Base-by-base conservation (phyloP, 2,113 vertebrate genomes). In the Equus przewalskii region DNA sequence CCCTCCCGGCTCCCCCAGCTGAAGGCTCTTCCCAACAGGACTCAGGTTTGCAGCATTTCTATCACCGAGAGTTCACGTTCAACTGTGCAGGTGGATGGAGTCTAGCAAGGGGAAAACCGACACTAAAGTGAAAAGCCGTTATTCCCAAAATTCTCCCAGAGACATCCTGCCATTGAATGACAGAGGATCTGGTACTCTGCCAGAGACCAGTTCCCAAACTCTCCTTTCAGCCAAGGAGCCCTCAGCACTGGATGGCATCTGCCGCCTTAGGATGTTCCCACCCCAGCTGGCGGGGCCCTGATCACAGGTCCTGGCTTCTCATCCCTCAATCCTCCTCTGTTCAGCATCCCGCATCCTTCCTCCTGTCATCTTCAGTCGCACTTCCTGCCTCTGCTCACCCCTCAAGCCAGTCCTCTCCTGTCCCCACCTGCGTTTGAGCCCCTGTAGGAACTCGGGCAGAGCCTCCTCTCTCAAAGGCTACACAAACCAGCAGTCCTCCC, bases 131-230 rank as follows among this genome's bases (percentile, higher is more conserved):
- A 69, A 81, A 64, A 89, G 78, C 64, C 72, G n/a, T 46, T n/a
- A 67, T 70, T 76, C 76, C 13, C 78, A 60, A 93, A 86, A 49
- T 60, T 75, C 81, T 94, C 89, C 69, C 33, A n/a, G 72, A 95
- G 58, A 82, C 15, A 11, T 21, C 54, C 82, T 94, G 85, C 22
- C 33, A 60, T 5, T 49, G 62, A 33, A 85, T 8, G 54, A 62
- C 58, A 30, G 85, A 60, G 88, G 67, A 89, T 18, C 67, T 58
- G 67, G 60, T 28, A 12, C 49, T 24, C 33, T 16, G 88, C 56
- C 89, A 75, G 72, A 54, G 76, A 91, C 1, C 0, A 94, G 91
- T 51, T 86, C 72, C 67, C 51, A 51, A 44, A 33, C 95, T 49
- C 62, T 76, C 58, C 69, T 85, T 46, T n/a, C 16, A 28, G 76